Base-by-base conservation (phyloP, 2,888 invertebrate genomes). In the Tillus elongatus region DNA sequence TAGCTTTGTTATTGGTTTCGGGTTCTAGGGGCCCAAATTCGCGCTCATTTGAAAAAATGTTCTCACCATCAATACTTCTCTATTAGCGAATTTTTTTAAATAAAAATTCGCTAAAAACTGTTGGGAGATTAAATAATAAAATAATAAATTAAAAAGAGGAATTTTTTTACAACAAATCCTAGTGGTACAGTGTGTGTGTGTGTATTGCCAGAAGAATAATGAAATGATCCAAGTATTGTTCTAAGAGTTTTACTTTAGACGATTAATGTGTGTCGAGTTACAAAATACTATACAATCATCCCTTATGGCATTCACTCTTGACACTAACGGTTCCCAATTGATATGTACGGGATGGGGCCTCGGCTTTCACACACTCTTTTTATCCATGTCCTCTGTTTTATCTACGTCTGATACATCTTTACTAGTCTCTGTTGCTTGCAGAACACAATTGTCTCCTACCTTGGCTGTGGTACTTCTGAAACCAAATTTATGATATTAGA, bases 131-230 rank as follows among this genome's bases (percentile, higher is more conserved):
- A n/a, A n/a, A n/a, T n/a, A n/a, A n/a, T n/a, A n/a, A n/a, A n/a
- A n/a, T n/a, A n/a, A n/a, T n/a, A n/a, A n/a, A n/a, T n/a, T n/a
- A n/a, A n/a, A n/a, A n/a, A n/a, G n/a, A n/a, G n/a, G n/a, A n/a
- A n/a, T n/a, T n/a, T n/a, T n/a, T n/a, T n/a, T n/a, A 19, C n/a
- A 19, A 19, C 24, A 19, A 19, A 19, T 31, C 27, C 9, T 3
- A 30, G n/a, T 11, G 11, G 6, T 2, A 26, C 11, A 15, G 30
- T 29, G n/a, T 45, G 24, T 8, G 6, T n/a, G 6, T 19, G 48
- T 47, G 56, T 60, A 60, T 59, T 60, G 59, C 60, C 58, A 57
- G 51, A 50, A 50, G 56, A 57, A 56, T 56, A 52, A 54, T 54
- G 53, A 42, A 40, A 41, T 38, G 24, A 29, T 30, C 39, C 28